Base-by-base conservation (phyloP, 2,888 invertebrate species). In the Dolichomitus sp. region DNA sequence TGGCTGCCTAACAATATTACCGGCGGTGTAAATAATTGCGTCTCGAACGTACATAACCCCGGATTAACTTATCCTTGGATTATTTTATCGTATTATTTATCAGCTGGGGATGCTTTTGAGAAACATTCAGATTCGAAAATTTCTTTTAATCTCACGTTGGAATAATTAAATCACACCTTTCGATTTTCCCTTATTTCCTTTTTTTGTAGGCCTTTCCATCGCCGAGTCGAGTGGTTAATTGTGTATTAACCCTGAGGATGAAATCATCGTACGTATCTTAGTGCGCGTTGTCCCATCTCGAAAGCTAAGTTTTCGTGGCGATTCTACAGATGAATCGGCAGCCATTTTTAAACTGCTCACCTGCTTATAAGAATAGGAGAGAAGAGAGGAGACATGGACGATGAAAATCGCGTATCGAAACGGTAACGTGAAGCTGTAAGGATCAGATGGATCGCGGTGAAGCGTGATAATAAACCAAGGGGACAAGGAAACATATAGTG, bases 281-380 rank as follows among this genome's bases (percentile, higher is more conserved):
- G 17, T n/a, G 11, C 19, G 59, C 11, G 68, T 73, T 73, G 52
- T 17, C 12, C 81, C 84, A 66, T 80, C 84, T 80, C 27, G n/a
- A 65, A 69, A 14, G 14, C 19, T 12, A 45, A 30, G 9, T 52
- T 68, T 85, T 81, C 84, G 79, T 85, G 87, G 70, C 85, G 79
- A 72, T 86, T 86, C 81, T 80, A 75, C 84, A 85, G 84, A 87
- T 85, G 80, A 86, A 86, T 85, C 81, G 81, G 88, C 90, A 91
- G 91, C 91, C 91, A 92, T 92, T 91, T 92, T 91, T 92, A 92
- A 91, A 92, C 91, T 89, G 89, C 91, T 89, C 89, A 88, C 87
- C 87, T 88, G 89, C 88, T 88, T 74, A 86, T 87, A 88, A 82
- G 81, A 85, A 82, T 83, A 84, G 81, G 73, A 75, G 84, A 83